Evolutionary conservation across 2,888 invertebrate species (phyloP).

Genomic region (Stictocephala bisonia): DNA sequence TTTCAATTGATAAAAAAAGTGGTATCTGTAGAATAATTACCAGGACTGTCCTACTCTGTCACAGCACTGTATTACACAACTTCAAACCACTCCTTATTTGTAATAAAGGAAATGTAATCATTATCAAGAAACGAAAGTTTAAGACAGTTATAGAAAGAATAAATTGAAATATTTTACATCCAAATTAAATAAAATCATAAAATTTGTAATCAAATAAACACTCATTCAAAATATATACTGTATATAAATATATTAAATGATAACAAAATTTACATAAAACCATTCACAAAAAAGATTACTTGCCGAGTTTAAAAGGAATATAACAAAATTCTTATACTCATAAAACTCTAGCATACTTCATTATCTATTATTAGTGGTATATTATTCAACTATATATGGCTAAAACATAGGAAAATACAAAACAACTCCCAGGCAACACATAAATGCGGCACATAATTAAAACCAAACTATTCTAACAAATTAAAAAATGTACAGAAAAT

Average conservation of each 20-base stretch:
- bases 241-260: too few species aligned
- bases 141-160: too few species aligned
- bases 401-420: background rate
- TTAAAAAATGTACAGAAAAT: slow-evolving; percentile 32
- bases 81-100: too few species aligned
- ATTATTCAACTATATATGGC: slow-evolving; percentile 18
- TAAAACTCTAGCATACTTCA: slow-evolving; percentile 3
- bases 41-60: too few species aligned
- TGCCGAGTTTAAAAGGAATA: slow-evolving; percentile 23
- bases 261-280: slow-evolving; percentile 33
- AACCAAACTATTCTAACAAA: slow-evolving; percentile 32
- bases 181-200: slow-evolving; percentile 30
- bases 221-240: slow-evolving; percentile 21
- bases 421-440: background rate
- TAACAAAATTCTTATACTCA: background rate
- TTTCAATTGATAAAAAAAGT: too few species aligned
- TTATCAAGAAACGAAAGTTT: too few species aligned
- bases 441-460: slow-evolving; percentile 18
- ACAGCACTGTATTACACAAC: too few species aligned
- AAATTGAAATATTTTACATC: too few species aligned
- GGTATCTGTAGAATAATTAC: too few species aligned
- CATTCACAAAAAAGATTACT: background rate
- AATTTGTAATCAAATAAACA: slow-evolving; percentile 37
- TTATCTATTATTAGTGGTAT: background rate
- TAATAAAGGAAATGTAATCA: too few species aligned